Percentiles rank a stretch among this genome's conserved stretches.
phyloP scores from a whole-genome alignment of 2,113 vertebrate genomes.

The Periophthalmodon schlosseri region DNA sequence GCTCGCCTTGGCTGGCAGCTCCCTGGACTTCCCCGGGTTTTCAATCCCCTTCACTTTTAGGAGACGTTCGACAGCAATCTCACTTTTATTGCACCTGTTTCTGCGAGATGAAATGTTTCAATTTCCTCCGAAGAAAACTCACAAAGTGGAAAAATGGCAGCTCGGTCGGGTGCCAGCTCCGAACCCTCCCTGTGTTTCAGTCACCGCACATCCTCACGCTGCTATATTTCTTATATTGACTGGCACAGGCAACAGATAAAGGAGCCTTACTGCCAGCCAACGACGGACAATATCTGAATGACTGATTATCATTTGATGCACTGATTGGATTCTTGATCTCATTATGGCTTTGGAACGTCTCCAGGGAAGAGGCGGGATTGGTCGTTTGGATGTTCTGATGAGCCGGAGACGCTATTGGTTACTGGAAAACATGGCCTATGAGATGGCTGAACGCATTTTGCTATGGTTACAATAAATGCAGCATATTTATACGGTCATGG shows the following conservation, averaged over 20 bases:
- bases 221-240: conserved; percentile 52
- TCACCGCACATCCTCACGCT: conserved; percentile 36
- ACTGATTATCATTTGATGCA: conserved; percentile 59
- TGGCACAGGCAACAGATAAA: conserved; percentile 49
- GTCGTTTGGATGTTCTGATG: conserved; percentile 42
- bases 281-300: conserved; percentile 59
- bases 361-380: conserved; percentile 42
- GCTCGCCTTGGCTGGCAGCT: conserved; percentile 36
- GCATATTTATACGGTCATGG: no score
- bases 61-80: conserved; percentile 60
- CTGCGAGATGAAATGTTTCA: conserved; percentile 72
- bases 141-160: conserved; percentile 38
- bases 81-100: conserved; percentile 62
- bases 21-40: conserved; percentile 41
- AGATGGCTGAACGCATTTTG: background rate
- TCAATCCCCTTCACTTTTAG: conserved; percentile 60
- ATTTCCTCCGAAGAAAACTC: conserved; percentile 60
- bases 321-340: conserved; percentile 60
- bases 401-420: conserved; percentile 17
- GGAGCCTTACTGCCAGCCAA: conserved; percentile 42
- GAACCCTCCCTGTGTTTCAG: conserved; percentile 47
- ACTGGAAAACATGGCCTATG: background rate
- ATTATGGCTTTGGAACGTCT: conserved; percentile 52
- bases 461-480: background rate
- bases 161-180: conserved; percentile 33